phyloP scores from a whole-genome alignment of 2,888 invertebrate genomes.

The Cosmia trapezina region DNA sequence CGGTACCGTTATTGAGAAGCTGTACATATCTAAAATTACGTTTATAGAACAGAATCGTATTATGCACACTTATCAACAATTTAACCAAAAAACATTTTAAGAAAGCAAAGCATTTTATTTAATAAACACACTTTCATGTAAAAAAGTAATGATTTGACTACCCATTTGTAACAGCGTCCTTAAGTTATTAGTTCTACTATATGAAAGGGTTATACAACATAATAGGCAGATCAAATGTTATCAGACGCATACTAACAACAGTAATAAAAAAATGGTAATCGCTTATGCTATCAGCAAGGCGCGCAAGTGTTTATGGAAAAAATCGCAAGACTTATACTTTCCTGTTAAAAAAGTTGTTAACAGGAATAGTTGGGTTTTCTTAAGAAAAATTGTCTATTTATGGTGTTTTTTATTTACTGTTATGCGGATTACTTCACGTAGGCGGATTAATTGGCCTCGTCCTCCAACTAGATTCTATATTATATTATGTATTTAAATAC shows the following conservation, averaged over 20 bases:
- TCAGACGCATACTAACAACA: conserved; percentile 14
- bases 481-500: neutral
- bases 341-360: neutral
- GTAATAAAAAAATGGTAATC: conserved; percentile 34
- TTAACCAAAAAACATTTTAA: too few relatives aligned
- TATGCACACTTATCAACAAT: too few relatives aligned
- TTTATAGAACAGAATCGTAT: too few relatives aligned
- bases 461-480: too few relatives aligned
- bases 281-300: conserved; percentile 21
- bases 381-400: neutral
- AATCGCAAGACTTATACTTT: conserved; percentile 9
- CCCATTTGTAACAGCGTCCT: too few relatives aligned
- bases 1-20: too few relatives aligned
- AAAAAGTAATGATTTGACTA: too few relatives aligned
- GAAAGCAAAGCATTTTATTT: too few relatives aligned
- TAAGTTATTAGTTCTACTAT: conserved; percentile 1
- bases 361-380: neutral
- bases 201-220: conserved; percentile 7
- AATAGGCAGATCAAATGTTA: conserved; percentile 44
- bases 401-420: neutral
- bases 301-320: conserved; percentile 3
- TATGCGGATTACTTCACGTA: neutral
- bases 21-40: too few relatives aligned
- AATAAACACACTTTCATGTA: too few relatives aligned
- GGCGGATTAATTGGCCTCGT: neutral